phyloP scores from a whole-genome alignment of 2,113 vertebrate genomes.

The Xiphophorus maculatus region DNA sequence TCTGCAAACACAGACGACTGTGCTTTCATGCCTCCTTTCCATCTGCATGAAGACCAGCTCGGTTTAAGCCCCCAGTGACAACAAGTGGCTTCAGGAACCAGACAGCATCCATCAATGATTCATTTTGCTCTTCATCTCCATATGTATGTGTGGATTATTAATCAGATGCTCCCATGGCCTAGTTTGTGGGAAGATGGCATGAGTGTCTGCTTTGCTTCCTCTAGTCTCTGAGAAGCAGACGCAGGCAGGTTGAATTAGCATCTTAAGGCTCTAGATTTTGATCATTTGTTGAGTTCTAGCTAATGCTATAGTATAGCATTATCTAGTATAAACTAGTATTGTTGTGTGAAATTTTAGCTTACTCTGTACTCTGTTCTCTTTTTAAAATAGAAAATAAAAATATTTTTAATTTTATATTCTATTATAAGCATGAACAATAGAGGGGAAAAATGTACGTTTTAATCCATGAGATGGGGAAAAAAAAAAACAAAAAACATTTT shows the following conservation, averaged over 20 bases:
- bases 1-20: not conserved
- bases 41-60: constrained; percentile 33
- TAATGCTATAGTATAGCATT: not conserved
- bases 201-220: constrained; percentile 43
- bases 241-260: constrained; percentile 42
- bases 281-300: constrained; percentile 36
- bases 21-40: constrained; percentile 22
- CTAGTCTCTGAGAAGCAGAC: constrained; percentile 21
- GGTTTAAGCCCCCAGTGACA: constrained; percentile 34
- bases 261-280: constrained; percentile 33
- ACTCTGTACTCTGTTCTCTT: not conserved
- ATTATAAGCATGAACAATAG: not conserved
- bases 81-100: constrained; percentile 45
- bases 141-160: constrained; percentile 77
- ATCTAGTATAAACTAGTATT: not conserved
- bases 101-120: constrained; percentile 61
- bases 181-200: constrained; percentile 53
- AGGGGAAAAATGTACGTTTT: not conserved
- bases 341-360: too few relatives aligned
- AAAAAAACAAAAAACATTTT: not conserved
- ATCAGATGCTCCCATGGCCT: constrained; percentile 71
- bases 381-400: not conserved
- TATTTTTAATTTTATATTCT: not conserved
- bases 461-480: not conserved
- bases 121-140: constrained; percentile 69